Base-by-base conservation (phyloP, 1,140 invertebrate species). In the Drosophila lowei region DNA sequence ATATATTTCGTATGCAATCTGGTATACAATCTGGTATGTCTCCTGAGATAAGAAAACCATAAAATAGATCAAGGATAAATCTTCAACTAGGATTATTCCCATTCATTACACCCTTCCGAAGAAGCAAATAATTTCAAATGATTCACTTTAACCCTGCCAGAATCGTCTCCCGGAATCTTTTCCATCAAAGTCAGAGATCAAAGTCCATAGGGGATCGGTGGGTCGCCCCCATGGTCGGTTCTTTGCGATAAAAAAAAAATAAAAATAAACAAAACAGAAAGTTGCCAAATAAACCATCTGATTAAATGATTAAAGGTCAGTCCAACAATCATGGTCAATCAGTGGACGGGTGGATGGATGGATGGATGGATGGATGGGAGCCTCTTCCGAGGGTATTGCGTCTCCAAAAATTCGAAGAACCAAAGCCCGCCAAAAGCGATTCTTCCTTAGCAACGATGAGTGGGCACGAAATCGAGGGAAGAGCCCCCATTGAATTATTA, bases 291-390 rank as follows among this genome's bases (percentile, higher is more conserved):
- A 30, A 46, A 58, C 55, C 47, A 34, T 23, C 42, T 25, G 43
- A 72, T 75, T 58, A 64, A 59, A 55, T 60, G 66, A 71, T 70
- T 64, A 66, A 61, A 65, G 60, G 60, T 66, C 56, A 55, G 59
- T 75, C 61, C 53, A 76, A 56, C 54, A 72, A 76, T 72, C 62
- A 44, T 72, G 44, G 23, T 43, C 67, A 72, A 72, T 57, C 57
- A 47, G 38, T 15, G 16, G 30, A 34, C 9, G 30, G 30, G 2
- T 18, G 18, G 18, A 2, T 18, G 18, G 18, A 18, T 18, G 18
- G 30, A 9, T 34, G 30, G 30, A 2, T 34, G 30, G 30, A 34
- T 34, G 30, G 30, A 34, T 3, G 34, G 34, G 34, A 38, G 3
- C 11, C 34, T 5, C 34, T 38, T 38, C 0, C 34, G 34, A 38